These are phyloP conservation scores for Mamestra configurata DNA, from an alignment of 1,140 invertebrate genomes.

Conservation along the genomic window DNA sequence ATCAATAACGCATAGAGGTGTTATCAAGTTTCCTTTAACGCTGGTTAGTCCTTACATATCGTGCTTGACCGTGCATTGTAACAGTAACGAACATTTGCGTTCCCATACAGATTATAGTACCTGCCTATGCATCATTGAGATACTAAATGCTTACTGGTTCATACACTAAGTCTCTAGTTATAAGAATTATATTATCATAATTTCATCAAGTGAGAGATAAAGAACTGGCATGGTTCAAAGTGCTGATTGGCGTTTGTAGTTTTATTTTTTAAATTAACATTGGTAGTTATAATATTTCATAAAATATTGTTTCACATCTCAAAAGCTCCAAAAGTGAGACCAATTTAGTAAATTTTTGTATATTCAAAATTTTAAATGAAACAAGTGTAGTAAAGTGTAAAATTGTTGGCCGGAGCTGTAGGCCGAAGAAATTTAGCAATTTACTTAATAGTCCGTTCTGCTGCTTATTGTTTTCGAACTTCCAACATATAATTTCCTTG, in stretches of 20 bases:
- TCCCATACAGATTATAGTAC: constrained; percentile 30
- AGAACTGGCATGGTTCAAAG: neutral
- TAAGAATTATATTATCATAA: neutral
- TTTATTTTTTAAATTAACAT: neutral
- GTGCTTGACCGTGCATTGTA: constrained; percentile 44
- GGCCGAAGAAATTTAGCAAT: constrained; percentile 59
- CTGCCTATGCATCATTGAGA: neutral
- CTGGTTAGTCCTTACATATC: constrained; percentile 52
- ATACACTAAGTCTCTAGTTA: neutral
- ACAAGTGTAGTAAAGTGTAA: constrained; percentile 54
- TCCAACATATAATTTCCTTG: constrained; percentile 57
- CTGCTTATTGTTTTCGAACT: constrained; percentile 60
- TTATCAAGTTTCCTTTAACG: constrained; percentile 64
- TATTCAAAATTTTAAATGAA: constrained; percentile 53
- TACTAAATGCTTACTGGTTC: neutral
- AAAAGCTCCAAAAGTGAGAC: constrained; percentile 34
- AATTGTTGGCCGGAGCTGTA: constrained; percentile 52
- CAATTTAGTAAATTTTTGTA: constrained; percentile 34
- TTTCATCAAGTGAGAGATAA: neutral
- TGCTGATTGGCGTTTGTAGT: neutral
- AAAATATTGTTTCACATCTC: constrained; percentile 19
- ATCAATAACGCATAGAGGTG: constrained; percentile 64
- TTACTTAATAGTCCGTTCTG: constrained; percentile 58
- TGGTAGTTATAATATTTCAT: neutral
- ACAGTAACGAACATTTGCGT: constrained; percentile 40